These are phyloP conservation scores for Corythaixoides concolor DNA, from an alignment of 2,113 vertebrate genomes.

Conservation along the genomic window DNA sequence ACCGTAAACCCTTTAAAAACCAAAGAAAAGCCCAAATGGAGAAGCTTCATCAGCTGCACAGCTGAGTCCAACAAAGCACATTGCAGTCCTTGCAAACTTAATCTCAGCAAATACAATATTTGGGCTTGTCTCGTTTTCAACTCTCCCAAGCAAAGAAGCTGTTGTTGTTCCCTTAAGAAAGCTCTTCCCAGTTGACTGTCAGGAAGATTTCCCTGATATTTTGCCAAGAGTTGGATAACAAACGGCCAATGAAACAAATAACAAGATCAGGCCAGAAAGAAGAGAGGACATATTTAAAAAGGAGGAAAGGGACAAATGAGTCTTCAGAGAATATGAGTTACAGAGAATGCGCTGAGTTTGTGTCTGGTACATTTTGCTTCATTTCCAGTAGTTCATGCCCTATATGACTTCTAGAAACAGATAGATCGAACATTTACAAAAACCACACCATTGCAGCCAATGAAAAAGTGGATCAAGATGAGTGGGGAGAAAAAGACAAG, in stretches of 20 bases:
- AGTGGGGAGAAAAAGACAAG: not conserved
- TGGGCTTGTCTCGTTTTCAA: not conserved
- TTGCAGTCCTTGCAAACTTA: not conserved
- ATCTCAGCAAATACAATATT: not conserved
- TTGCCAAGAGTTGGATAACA: slow-evolving; percentile 20
- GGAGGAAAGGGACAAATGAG: slow-evolving; percentile 34
- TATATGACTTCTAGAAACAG: not conserved
- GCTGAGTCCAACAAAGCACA: not conserved
- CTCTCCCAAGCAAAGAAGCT: not conserved
- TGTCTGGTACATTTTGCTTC: slow-evolving; percentile 48
- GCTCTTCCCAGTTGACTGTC: not conserved
- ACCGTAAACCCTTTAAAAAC: not conserved
- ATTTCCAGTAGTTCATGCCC: slow-evolving; percentile 16
- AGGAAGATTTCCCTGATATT: slow-evolving; percentile 17
- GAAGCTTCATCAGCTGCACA: not conserved
- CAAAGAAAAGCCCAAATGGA: not conserved
- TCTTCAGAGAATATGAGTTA: slow-evolving; percentile 40
- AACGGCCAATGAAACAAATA: slow-evolving; percentile 14
- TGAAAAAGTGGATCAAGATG: not conserved
- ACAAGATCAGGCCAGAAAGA: slow-evolving; percentile 8
- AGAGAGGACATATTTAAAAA: slow-evolving; percentile 37
- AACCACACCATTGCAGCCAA: not conserved
- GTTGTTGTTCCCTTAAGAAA: not conserved
- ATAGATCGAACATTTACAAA: not conserved
- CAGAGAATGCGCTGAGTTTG: slow-evolving; percentile 18